Conservation (phyloP, 2,888 invertebrate species). For the Caenorhabditis doughertyi region DNA sequence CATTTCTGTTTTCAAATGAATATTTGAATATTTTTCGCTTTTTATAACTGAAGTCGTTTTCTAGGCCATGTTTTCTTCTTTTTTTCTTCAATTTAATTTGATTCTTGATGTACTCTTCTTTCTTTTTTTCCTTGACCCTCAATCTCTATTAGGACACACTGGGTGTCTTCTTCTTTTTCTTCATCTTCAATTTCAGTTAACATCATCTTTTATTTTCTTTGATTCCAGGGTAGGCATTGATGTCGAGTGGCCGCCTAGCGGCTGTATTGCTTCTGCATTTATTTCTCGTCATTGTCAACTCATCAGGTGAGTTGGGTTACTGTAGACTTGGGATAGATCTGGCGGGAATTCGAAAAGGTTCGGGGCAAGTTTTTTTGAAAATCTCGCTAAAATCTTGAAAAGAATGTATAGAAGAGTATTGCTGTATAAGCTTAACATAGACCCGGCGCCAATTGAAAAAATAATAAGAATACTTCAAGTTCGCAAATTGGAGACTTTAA, state of each 20-base stretch:
- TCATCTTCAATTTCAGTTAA: constrained; percentile 6
- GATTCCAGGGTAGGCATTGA: constrained; percentile 36
- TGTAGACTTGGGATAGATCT: no score
- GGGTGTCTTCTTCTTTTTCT: neutral
- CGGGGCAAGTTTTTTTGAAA: no score
- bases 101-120: constrained; percentile 24
- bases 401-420: no score
- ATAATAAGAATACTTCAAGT: no score
- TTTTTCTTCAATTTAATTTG: constrained; percentile 1
- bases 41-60: no score
- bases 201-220: neutral
- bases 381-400: no score
- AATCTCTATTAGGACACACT: neutral
- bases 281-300: constrained; percentile 7
- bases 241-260: constrained; percentile 43
- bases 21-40: neutral
- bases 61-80: neutral
- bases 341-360: neutral
- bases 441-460: no score
- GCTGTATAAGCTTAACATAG: no score
- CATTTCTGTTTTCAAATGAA: no score
- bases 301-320: constrained; percentile 36
- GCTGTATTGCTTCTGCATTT: constrained; percentile 32
- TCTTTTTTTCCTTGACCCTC: neutral
- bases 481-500: no score